These are phyloP conservation scores for Pantherophis vulpinus DNA, from an alignment of 2,797 vertebrate species.

Conservation along the genomic window DNA sequence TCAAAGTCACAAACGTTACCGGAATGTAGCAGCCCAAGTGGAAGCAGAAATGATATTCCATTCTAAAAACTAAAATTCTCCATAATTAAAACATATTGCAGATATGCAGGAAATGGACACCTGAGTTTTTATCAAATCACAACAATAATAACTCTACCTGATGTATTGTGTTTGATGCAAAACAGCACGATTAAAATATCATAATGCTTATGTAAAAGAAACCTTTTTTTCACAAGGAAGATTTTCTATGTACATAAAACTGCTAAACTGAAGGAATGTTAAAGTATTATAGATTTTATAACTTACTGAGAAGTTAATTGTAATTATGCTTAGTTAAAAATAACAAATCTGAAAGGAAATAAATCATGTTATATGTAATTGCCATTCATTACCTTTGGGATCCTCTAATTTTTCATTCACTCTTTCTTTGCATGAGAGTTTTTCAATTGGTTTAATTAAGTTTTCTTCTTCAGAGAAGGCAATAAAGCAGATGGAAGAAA, in stretches of 20 bases:
- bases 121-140: background rate
- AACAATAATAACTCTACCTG: background rate
- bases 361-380: background rate
- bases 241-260: background rate
- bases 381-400: constrained; percentile 71
- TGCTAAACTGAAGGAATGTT: background rate
- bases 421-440: constrained; percentile 78
- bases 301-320: background rate
- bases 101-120: background rate
- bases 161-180: background rate
- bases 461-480: constrained; percentile 77
- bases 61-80: background rate
- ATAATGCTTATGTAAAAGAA: background rate
- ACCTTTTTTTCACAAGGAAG: background rate
- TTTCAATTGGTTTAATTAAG: constrained; percentile 77
- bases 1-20: background rate
- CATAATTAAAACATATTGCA: background rate
- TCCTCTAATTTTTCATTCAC: constrained; percentile 77
- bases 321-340: background rate
- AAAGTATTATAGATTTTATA: background rate
- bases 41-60: background rate
- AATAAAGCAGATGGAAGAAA: constrained; percentile 46
- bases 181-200: background rate
- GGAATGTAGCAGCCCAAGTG: background rate
- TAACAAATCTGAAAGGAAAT: constrained; percentile 16